Evolutionary conservation across 2,113 vertebrate genomes (phyloP), one percentile per base, ranked within the genome.

Genomic region (Muscicapa adusta): DNA sequence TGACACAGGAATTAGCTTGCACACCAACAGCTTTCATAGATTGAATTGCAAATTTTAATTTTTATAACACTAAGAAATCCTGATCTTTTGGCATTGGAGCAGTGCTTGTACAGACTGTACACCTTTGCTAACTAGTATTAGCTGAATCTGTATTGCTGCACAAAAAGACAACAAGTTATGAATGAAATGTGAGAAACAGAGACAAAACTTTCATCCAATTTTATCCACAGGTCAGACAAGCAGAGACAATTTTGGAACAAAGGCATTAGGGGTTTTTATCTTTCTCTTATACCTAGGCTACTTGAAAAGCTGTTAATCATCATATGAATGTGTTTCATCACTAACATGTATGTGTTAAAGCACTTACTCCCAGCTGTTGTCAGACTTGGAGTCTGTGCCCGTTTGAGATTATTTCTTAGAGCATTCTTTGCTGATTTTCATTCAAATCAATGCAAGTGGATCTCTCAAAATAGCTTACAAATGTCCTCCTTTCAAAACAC

Each of bases 401-500:
- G 91, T 92, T 76, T 54, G 67, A 79, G 77, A 79, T 47, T 67
- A 77, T 95, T 94, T 94, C 74, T 85, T 83, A 83, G 63, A 91
- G 77, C 45, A 62, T 89, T 96, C 70, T 91, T 89, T 88, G 70
- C 81, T 95, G 78, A 66, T 95, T 95, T 95, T 93, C 77, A 95
- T 95, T 95, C 81, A 96, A 96, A 96, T 94, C 74, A 85, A 76
- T 91, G 87, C 81, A 96, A 94, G 87, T 54, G 57, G 57, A 61
- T 91, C 24, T 82, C 95, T 93, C 92, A 77, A 96, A 95, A 95
- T 95, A 94, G 72, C 92, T 93, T 88, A 67, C 85, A 94, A 91
- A 96, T 95, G 91, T 94, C 70, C 70, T 87, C 70, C 66, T 94
- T 96, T 94, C 84, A 92, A 79, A 95, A 91, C 42, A 85, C 40